Conservation (phyloP, 2,888 invertebrate genomes). For the Napeogenes sylphis region DNA sequence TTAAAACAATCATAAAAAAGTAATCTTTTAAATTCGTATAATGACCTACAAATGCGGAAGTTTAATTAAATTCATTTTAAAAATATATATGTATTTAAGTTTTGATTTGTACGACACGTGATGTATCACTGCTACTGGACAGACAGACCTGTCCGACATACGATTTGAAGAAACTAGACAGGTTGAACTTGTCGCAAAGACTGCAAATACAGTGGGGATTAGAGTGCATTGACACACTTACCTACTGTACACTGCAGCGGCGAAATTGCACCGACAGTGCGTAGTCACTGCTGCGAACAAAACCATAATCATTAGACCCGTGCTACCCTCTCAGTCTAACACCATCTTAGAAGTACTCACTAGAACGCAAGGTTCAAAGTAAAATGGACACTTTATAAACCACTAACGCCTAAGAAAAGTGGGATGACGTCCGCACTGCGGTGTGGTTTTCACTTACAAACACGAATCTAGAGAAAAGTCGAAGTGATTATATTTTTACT, state of each 20-base stretch:
- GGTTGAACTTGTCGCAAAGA: slow-evolving; percentile 69
- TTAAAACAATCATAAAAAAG: too few species aligned
- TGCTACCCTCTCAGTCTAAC: slow-evolving; percentile 33
- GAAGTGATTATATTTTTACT: slow-evolving; percentile 36
- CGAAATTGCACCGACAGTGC: slow-evolving; percentile 67
- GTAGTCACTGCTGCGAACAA: slow-evolving; percentile 59
- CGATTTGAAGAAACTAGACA: slow-evolving; percentile 46
- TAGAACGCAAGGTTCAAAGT: slow-evolving; percentile 44
- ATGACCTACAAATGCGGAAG: too few species aligned
- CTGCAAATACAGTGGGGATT: slow-evolving; percentile 64
- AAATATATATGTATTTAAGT: too few species aligned
- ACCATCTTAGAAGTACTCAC: slow-evolving; percentile 36
- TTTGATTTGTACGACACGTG: background rate
- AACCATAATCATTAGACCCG: slow-evolving; percentile 52
- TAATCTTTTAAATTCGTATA: too few species aligned
- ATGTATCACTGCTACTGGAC: background rate
- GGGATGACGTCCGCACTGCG: slow-evolving; percentile 72
- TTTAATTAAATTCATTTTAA: too few species aligned
- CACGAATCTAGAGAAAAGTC: slow-evolving; percentile 60
- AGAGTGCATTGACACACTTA: slow-evolving; percentile 76
- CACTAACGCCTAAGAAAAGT: slow-evolving; percentile 73
- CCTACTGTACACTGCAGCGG: slow-evolving; percentile 70
- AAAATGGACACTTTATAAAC: slow-evolving; percentile 54
- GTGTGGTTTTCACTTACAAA: slow-evolving; percentile 71
- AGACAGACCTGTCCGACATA: slow-evolving; percentile 31